A percentile compares a stretch with the other conserved stretches of the same genome.
Evolutionary conservation across 2,797 vertebrate species (phyloP).

Genomic region (Podarcis lilfordi): DNA sequence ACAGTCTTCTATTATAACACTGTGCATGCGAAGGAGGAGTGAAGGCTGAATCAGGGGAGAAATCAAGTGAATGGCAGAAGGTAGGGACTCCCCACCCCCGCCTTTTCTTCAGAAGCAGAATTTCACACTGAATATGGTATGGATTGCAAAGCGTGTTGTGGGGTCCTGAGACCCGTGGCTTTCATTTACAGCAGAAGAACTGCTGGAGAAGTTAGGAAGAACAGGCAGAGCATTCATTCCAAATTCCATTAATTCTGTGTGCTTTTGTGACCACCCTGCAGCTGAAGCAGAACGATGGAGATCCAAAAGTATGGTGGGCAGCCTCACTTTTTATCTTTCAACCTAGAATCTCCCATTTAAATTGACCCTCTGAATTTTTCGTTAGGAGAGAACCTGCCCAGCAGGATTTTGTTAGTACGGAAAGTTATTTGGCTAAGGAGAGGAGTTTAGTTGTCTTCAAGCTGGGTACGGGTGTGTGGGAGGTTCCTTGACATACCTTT

Average conservation of each 20-base stretch:
- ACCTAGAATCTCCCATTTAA: background rate
- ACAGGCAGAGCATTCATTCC: background rate
- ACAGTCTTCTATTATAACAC: too few relatives aligned
- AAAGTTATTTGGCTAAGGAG: background rate
- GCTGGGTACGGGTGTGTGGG: background rate
- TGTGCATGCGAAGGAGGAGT: fast-evolving
- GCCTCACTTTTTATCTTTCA: too few relatives aligned
- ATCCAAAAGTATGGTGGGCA: background rate
- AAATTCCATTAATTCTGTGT: background rate
- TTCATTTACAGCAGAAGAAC: background rate
- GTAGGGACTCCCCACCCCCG: too few relatives aligned
- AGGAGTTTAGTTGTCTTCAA: background rate
- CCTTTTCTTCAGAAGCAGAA: background rate
- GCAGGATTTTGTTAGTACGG: background rate
- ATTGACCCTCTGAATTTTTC: background rate
- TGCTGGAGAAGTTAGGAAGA: background rate
- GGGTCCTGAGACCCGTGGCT: background rate
- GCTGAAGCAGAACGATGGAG: background rate
- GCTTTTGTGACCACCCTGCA: too few relatives aligned
- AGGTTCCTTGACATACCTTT: background rate
- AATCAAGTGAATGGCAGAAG: background rate
- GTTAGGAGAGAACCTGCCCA: too few relatives aligned
- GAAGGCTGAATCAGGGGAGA: too few relatives aligned
- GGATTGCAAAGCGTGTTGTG: background rate
- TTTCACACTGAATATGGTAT: background rate